Base-by-base conservation (phyloP, 2,113 vertebrate genomes). In the Mustela lutreola region DNA sequence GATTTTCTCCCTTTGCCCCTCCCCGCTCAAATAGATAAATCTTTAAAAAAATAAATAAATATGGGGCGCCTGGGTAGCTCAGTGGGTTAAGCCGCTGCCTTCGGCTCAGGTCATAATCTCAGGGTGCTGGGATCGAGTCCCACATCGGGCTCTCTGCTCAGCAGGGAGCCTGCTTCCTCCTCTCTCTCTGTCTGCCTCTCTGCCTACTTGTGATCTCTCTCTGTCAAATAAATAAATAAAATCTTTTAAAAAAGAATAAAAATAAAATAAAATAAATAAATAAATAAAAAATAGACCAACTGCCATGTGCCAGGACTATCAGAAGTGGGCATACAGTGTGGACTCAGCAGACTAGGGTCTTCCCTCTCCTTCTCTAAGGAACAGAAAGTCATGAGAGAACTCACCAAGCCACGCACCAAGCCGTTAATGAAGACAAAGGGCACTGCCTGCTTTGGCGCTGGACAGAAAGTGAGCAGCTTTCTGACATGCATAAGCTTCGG, bases 351-450 rank as follows among this genome's bases (percentile, higher is more conserved):
- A 26, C 11, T 0, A 67, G 31, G 45, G 7, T 11, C 53, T 71
- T 58, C 36, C 42, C 58, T 73, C n/a, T 9, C 11, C 83, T 89
- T 82, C 36, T 58, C 86, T 73, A 56, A 86, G 79, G 88, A 95
- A 83, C 4, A 39, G 45, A 11, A 65, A 78, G 18, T 53, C 50
- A 5, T 16, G 70, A 60, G 7, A n/a, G 48, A 67, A 84, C 21
- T 21, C 16, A 58, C 42, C 71, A 42, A 42, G 42, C 63, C 63
- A 26, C 1, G 39, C 76, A 63, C 0, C 60, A 42, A 31, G 50
- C 12, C 5, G 0, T 88, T 65, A 80, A 56, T 42, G n/a, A 58
- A 92, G 58, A 67, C 90, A 62, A 93, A 90, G 67, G 48, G 45
- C 56, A n/a, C 56, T 24, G 60, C 24, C 22, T 67, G 28, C 12